Percentiles rank a stretch among this genome's conserved stretches.
Conservation (phyloP, 1,140 invertebrate species). For the Drosophila repleta region DNA sequence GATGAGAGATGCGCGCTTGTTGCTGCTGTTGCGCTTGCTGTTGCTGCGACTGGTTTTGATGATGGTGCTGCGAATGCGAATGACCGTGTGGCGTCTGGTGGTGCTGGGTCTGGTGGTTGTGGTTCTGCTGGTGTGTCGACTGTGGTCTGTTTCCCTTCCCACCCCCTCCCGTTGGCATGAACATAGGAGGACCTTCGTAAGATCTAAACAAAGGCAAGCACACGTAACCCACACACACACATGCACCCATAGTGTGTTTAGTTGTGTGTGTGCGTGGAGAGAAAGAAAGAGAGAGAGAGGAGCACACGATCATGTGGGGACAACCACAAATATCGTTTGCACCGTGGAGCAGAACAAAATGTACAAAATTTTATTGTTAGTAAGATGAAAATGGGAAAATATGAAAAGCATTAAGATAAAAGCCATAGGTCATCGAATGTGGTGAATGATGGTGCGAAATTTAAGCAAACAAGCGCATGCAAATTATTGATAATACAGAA, state of each 20-base stretch:
- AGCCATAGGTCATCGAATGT: slow-evolving; percentile 34
- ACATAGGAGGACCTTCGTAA: slow-evolving; percentile 82
- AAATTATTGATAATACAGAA: slow-evolving; percentile 5
- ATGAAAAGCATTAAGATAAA: slow-evolving; percentile 51
- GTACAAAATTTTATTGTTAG: slow-evolving; percentile 78
- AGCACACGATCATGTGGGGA: slow-evolving; percentile 13
- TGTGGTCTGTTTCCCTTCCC: slow-evolving; percentile 83
- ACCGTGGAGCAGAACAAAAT: slow-evolving; percentile 61
- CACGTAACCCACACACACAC: slow-evolving; percentile 41
- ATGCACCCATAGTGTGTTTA: slow-evolving; percentile 27
- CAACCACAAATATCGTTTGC: slow-evolving; percentile 31
- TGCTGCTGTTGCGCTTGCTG: slow-evolving; percentile 35
- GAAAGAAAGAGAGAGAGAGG: slow-evolving; percentile 11
- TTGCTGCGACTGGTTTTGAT: slow-evolving; percentile 41
- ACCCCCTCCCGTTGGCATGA: slow-evolving; percentile 82
- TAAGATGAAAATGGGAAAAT: slow-evolving; percentile 65
- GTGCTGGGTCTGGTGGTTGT: slow-evolving; percentile 65
- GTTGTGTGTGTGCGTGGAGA: slow-evolving; percentile 15
- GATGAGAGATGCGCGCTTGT: slow-evolving; percentile 3
- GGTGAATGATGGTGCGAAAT: slow-evolving; percentile 48
- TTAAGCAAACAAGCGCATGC: slow-evolving; percentile 23
- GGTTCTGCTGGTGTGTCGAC: slow-evolving; percentile 72
- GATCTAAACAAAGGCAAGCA: slow-evolving; percentile 61
- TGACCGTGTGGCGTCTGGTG: slow-evolving; percentile 53
- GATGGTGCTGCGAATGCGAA: slow-evolving; percentile 60